phyloP scores from a whole-genome alignment of 2,888 invertebrate species.

The Pasiphila rectangulata region DNA sequence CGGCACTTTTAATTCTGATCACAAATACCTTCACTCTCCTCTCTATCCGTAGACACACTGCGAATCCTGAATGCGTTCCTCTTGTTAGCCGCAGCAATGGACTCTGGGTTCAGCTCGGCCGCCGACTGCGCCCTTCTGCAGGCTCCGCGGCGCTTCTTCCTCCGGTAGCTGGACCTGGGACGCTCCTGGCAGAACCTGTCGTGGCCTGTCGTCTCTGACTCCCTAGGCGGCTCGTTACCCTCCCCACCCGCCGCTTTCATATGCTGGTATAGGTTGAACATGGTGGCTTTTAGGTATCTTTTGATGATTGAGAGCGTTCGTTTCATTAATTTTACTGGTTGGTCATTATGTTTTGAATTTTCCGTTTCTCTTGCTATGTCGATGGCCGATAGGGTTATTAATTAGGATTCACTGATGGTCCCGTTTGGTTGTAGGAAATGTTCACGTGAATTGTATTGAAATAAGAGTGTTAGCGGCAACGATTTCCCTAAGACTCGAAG shows the following conservation, averaged over 20 bases:
- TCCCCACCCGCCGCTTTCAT: slow-evolving; percentile 81
- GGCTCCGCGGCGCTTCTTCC: slow-evolving; percentile 80
- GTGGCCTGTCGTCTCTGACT: slow-evolving; percentile 86
- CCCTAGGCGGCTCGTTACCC: slow-evolving; percentile 71
- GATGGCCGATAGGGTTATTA: too few species aligned
- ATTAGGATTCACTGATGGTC: too few species aligned
- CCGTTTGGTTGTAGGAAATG: too few species aligned
- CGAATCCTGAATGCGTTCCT: slow-evolving; percentile 82
- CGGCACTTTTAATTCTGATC: too few species aligned
- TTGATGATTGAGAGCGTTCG: too few species aligned
- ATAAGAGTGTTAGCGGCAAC: slow-evolving; percentile 36
- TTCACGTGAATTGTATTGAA: slow-evolving; percentile 13
- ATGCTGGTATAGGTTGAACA: slow-evolving; percentile 89
- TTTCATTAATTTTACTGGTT: too few species aligned
- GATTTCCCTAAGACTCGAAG: slow-evolving; percentile 42
- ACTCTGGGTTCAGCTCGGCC: slow-evolving; percentile 83
- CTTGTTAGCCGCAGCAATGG: slow-evolving; percentile 83
- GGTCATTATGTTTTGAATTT: too few species aligned
- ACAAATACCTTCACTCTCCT: slow-evolving; percentile 79
- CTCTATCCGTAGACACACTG: slow-evolving; percentile 83
- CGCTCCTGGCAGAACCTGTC: slow-evolving; percentile 89
- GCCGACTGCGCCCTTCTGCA: slow-evolving; percentile 85
- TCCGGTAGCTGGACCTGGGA: slow-evolving; percentile 72
- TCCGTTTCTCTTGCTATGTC: too few species aligned
- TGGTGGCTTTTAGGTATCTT: slow-evolving; percentile 68